These are phyloP conservation scores for Sebastes steindachneri DNA, from an alignment of 2,797 vertebrate genomes.

Conservation along the genomic window DNA sequence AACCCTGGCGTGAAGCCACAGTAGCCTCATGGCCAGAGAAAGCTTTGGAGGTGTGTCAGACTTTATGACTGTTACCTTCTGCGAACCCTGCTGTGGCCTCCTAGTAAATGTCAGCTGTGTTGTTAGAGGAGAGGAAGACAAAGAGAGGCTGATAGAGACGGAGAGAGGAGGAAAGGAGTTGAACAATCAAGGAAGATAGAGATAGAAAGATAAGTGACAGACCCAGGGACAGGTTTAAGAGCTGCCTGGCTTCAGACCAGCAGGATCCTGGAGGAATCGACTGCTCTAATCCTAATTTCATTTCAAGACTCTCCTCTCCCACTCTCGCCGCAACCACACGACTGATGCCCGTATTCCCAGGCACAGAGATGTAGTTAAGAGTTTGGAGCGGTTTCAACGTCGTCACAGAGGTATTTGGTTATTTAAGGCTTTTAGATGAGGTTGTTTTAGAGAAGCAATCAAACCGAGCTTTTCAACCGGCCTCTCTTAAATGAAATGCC, in stretches of 20 bases:
- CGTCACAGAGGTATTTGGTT: conserved; percentile 44
- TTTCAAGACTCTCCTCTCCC: conserved; percentile 51
- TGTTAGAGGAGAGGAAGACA: conserved; percentile 26
- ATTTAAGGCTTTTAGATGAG: conserved; percentile 61
- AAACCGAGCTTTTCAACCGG: conserved; percentile 51
- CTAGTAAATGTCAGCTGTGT: conserved; percentile 54
- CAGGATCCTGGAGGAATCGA: conserved; percentile 21
- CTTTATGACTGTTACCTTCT: conserved; percentile 45
- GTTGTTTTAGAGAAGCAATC: conserved; percentile 65
- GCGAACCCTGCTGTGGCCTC: conserved; percentile 45
- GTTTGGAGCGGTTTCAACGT: conserved; percentile 35
- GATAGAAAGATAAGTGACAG: conserved; percentile 22
- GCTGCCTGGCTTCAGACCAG: conserved; percentile 28
- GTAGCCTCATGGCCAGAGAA: conserved; percentile 10
- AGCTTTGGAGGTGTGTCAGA: conserved; percentile 30
- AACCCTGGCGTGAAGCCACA: conserved; percentile 33
- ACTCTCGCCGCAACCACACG: conserved; percentile 29
- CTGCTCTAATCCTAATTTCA: conserved; percentile 54
- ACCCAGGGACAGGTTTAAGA: conserved; percentile 16
- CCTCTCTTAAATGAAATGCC: conserved; percentile 54
- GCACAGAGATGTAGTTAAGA: conserved; percentile 44
- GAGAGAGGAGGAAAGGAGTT: background rate
- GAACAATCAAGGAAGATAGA: conserved; percentile 15
- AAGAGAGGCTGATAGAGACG: conserved; percentile 3
- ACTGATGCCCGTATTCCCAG: conserved; percentile 57